A percentile compares a stretch with the other conserved stretches of the same genome.
Conservation (phyloP, 1,140 invertebrate genomes). For the Drosophila setifemur region DNA sequence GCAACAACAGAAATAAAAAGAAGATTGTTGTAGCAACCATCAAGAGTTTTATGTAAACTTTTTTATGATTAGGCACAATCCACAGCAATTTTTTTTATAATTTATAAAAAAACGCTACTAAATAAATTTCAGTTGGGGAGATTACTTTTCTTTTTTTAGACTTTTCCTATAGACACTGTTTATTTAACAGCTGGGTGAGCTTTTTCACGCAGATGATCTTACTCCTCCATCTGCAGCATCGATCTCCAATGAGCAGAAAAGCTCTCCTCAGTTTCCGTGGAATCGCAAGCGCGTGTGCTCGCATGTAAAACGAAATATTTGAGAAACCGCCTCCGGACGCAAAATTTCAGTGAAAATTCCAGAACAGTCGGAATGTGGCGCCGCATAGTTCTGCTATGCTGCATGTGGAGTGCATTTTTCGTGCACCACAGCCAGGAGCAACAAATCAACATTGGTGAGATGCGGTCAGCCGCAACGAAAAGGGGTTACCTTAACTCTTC, state of each 20-base stretch:
- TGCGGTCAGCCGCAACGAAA: not conserved
- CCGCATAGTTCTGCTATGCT: conserved; percentile 40
- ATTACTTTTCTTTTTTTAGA: too few species aligned
- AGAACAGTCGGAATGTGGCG: conserved; percentile 54
- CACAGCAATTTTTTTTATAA: too few species aligned
- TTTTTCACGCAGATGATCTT: conserved; percentile 26
- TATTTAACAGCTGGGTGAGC: conserved; percentile 18
- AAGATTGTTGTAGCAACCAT: too few species aligned
- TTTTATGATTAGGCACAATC: too few species aligned
- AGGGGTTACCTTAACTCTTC: not conserved
- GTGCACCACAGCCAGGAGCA: conserved; percentile 48
- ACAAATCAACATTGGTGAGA: conserved; percentile 72
- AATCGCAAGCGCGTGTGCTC: conserved; percentile 3
- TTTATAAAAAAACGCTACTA: too few species aligned
- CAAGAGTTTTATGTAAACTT: too few species aligned
- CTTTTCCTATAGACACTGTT: not conserved
- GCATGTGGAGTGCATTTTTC: conserved; percentile 66
- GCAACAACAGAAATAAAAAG: too few species aligned
- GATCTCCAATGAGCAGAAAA: conserved; percentile 16
- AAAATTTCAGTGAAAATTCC: conserved; percentile 30
- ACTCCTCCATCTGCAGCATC: not conserved
- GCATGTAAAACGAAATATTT: conserved; percentile 19
- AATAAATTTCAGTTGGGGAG: too few species aligned
- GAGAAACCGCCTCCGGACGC: conserved; percentile 14
- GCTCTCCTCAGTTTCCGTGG: conserved; percentile 19